Base-by-base conservation (phyloP, 2,113 vertebrate species). In the Jacana jacana region DNA sequence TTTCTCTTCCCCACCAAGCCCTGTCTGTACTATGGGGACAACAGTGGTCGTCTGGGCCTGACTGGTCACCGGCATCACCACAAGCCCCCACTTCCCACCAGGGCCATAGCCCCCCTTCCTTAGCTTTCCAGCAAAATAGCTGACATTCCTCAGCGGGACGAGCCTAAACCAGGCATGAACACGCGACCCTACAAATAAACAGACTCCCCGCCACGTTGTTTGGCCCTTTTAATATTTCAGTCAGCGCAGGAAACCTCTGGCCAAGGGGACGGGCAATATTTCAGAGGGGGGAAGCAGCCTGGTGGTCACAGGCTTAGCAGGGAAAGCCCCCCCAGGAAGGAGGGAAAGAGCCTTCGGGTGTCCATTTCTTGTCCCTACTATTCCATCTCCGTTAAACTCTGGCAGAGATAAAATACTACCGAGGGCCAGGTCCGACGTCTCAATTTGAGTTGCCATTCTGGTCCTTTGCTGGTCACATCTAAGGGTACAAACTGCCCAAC, bases 221-320 rank as follows among this genome's bases (percentile, higher is more conserved):
- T 79, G n/a, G 65, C 12, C 57, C 37, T 57, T 84, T 95, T 66
- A 89, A 91, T 96, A 96, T 85, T 87, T 96, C 83, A 93, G 72
- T 95, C 95, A 95, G 61, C 95, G 82, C 93, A 96, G 93, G 93
- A 95, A 93, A 73, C 61, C 71, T 86, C 73, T 92, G 81, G 80
- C 75, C 66, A 83, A 77, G 77, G 68, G 86, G 91, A 52, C 2
- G 4, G 76, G 77, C 86, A 71, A 76, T 96, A 94, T 95, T 96
- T 96, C 88, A 96, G 80, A 84, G 24, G 35, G 23, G 63, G 63
- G 51, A 95, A 84, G 61, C 72, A 96, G 81, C 15, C 77, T 69
- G 58, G 37, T 78, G 52, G 72, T 72, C 40, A 54, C 0, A 0
- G 72, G 4, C 40, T 76, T 71, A 73, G 39, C 30, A 28, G 54